These are phyloP conservation scores for Aphelocoma coerulescens DNA, from an alignment of 2,113 vertebrate species.

Conservation along the genomic window DNA sequence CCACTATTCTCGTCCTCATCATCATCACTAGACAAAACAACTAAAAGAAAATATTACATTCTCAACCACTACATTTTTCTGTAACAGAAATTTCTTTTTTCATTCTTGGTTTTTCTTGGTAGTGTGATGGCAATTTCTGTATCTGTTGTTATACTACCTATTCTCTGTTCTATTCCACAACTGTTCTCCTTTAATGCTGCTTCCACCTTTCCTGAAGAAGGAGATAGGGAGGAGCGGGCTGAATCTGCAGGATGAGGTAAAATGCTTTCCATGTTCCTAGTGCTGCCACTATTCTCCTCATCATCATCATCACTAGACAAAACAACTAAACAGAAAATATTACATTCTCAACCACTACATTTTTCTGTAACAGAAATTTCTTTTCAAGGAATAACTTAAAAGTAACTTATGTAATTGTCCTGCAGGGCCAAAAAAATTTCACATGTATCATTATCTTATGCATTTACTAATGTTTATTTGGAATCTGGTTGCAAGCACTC, in stretches of 20 bases:
- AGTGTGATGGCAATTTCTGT: constrained; percentile 75
- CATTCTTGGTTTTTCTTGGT: constrained; percentile 85
- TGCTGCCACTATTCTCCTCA: constrained; percentile 80
- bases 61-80: constrained; percentile 43
- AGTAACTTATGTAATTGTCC: background rate
- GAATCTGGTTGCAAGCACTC: background rate
- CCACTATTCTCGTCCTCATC: constrained; percentile 86
- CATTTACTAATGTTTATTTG: background rate
- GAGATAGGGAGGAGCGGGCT: constrained; percentile 87
- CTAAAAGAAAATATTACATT: constrained; percentile 72
- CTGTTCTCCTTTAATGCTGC: constrained; percentile 83
- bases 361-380: constrained; percentile 7
- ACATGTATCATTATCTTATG: background rate
- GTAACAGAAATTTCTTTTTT: constrained; percentile 61
- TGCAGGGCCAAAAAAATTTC: background rate
- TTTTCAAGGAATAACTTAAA: background rate
- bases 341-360: constrained; percentile 41
- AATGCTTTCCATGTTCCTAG: constrained; percentile 84
- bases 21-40: constrained; percentile 92
- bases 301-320: constrained; percentile 91
- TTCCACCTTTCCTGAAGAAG: constrained; percentile 88
- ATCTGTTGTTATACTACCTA: constrained; percentile 77
- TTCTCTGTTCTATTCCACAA: constrained; percentile 77
- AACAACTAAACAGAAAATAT: constrained; percentile 80
- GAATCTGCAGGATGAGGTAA: constrained; percentile 90